These are phyloP conservation scores for Cryptophagus acutangulus DNA, from an alignment of 2,888 invertebrate species.

Conservation along the genomic window DNA sequence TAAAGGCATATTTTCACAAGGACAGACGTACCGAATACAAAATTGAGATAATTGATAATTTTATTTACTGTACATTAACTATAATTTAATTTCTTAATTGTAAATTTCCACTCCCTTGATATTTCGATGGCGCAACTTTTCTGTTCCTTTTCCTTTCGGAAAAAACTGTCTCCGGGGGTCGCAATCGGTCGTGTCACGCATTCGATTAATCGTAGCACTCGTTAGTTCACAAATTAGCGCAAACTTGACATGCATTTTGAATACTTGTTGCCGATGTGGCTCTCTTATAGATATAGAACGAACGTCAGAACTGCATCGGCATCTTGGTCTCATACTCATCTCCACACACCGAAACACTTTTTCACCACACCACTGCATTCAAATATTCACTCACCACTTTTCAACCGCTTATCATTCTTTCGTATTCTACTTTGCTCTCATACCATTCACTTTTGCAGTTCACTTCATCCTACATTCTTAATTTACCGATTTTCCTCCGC, in stretches of 20 bases:
- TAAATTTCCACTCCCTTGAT: conserved; percentile 37
- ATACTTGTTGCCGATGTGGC: conserved; percentile 30
- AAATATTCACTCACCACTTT: conserved; percentile 4
- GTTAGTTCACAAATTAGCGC: conserved; percentile 32
- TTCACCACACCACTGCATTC: background rate
- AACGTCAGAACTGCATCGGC: conserved; percentile 14
- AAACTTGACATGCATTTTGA: conserved; percentile 32
- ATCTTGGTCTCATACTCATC: conserved; percentile 18
- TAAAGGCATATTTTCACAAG: conserved; percentile 30
- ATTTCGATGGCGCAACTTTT: conserved; percentile 31
- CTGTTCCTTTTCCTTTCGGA: conserved; percentile 20
- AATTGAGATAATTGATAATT: conserved; percentile 36
- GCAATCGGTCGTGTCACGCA: conserved; percentile 25
- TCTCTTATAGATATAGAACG: no score
- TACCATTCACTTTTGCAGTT: conserved; percentile 1
- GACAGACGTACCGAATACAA: conserved; percentile 31
- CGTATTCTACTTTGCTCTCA: background rate
- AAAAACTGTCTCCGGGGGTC: conserved; percentile 29
- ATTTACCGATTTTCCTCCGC: background rate
- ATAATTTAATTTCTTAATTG: conserved; percentile 43
- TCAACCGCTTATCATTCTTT: background rate
- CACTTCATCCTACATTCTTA: conserved; percentile 4
- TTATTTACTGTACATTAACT: conserved; percentile 41
- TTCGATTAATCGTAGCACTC: conserved; percentile 28
- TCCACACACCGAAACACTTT: no score